These are phyloP conservation scores for Acronicta leporina DNA, from an alignment of 2,888 invertebrate species.

Conservation along the genomic window DNA sequence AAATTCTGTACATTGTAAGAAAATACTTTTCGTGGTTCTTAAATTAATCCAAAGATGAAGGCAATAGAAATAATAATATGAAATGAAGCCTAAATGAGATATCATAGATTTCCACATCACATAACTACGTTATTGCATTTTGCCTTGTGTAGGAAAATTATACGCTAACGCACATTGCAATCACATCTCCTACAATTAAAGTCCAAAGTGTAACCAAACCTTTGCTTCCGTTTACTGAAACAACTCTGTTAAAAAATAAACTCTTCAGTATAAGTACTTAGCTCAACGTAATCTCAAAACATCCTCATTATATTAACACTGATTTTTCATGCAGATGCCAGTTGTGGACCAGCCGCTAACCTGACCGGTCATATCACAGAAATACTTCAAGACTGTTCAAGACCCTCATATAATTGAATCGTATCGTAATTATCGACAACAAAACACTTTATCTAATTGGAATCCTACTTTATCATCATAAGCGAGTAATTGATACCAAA, in stretches of 20 bases:
- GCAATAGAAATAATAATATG: no score
- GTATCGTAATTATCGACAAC: slow-evolving; percentile 48
- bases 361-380: slow-evolving; percentile 29
- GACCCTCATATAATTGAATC: slow-evolving; percentile 3
- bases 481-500: slow-evolving; percentile 81
- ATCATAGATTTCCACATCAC: not conserved
- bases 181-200: slow-evolving; percentile 6
- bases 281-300: slow-evolving; percentile 29
- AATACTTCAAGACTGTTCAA: slow-evolving; percentile 17
- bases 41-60: no score
- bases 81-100: not conserved
- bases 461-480: slow-evolving; percentile 76
- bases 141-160: slow-evolving; percentile 1
- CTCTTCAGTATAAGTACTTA: slow-evolving; percentile 5
- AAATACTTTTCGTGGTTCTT: no score
- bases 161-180: slow-evolving; percentile 6
- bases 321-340: slow-evolving; percentile 54
- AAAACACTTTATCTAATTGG: slow-evolving; percentile 61
- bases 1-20: no score
- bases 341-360: slow-evolving; percentile 38
- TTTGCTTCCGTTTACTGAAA: slow-evolving; percentile 12
- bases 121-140: not conserved
- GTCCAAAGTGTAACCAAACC: slow-evolving; percentile 16
- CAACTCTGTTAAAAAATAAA: slow-evolving; percentile 8
- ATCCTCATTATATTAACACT: slow-evolving; percentile 51